Percentiles rank a stretch among this genome's conserved stretches.
These are phyloP conservation scores for Ophonus ardosiacus DNA, from an alignment of 2,888 invertebrate genomes.

Conservation along the genomic window DNA sequence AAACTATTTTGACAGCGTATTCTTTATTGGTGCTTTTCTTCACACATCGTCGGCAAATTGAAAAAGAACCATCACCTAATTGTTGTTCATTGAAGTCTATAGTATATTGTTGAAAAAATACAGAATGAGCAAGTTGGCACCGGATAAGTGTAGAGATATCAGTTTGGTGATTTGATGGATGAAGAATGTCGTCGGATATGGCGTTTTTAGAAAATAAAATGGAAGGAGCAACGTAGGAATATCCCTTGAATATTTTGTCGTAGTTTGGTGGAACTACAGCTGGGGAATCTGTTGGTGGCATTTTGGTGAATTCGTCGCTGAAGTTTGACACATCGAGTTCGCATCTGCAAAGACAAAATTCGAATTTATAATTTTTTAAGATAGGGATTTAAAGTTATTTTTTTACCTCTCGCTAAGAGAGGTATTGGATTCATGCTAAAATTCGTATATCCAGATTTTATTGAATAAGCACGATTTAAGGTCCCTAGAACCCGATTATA, in stretches of 20 bases:
- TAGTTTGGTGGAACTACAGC: conserved; percentile 91
- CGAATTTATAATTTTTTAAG: background rate
- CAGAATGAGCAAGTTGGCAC: conserved; percentile 79
- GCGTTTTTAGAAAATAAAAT: conserved; percentile 89
- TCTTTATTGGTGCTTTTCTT: conserved; percentile 85
- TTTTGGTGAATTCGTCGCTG: conserved; percentile 96
- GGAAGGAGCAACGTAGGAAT: conserved; percentile 96
- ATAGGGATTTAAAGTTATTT: too few relatives aligned
- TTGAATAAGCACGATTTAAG: too few relatives aligned
- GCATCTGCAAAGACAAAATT: conserved; percentile 74
- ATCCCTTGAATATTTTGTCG: conserved; percentile 93
- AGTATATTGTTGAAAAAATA: conserved; percentile 91
- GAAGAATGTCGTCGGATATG: conserved; percentile 85
- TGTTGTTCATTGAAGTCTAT: conserved; percentile 83
- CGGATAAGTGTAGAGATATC: conserved; percentile 71
- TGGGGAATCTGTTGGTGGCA: conserved; percentile 94
- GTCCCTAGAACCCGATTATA: too few relatives aligned
- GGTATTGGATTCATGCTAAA: too few relatives aligned
- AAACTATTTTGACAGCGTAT: conserved; percentile 93
- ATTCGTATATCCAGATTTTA: too few relatives aligned
- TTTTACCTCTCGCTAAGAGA: too few relatives aligned
- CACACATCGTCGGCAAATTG: conserved; percentile 89
- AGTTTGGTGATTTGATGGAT: conserved; percentile 78
- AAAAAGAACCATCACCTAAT: conserved; percentile 93
- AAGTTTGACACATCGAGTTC: conserved; percentile 97